phyloP scores from a whole-genome alignment of 53 echinoderm and acorn worm genomes.

The Temnopleurus reevesii region DNA sequence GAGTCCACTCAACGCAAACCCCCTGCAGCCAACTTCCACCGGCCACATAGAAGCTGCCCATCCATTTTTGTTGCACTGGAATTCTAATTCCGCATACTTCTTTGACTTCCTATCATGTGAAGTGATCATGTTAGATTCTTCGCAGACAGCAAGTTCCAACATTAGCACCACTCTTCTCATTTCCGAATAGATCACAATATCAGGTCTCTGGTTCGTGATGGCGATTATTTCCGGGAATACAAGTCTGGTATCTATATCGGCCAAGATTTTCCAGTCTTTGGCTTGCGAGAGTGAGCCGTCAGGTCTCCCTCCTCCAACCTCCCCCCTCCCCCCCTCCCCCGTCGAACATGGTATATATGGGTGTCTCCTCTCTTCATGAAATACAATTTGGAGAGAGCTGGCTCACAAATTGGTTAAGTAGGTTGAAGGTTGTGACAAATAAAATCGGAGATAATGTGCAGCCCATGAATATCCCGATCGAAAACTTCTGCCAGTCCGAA shows the following conservation, averaged over 20 bases:
- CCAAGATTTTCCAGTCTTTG: background rate
- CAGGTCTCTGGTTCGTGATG: background rate
- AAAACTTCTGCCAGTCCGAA: constrained; percentile 17
- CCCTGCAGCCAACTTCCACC: constrained; percentile 1
- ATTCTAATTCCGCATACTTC: background rate
- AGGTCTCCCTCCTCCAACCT: too few relatives aligned
- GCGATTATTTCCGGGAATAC: background rate
- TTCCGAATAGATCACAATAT: background rate
- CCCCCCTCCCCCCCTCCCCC: too few relatives aligned
- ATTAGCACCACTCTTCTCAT: background rate
- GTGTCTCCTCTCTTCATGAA: background rate
- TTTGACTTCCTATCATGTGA: background rate
- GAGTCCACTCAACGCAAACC: background rate
- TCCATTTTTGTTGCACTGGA: background rate
- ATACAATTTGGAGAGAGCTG: background rate
- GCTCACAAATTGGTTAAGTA: background rate
- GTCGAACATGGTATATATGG: too few relatives aligned
- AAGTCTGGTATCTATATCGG: background rate
- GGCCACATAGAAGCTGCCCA: background rate
- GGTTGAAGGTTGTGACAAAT: constrained; percentile 20
- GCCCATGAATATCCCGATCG: background rate
- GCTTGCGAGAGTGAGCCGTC: background rate
- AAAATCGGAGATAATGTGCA: background rate
- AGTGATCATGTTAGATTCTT: background rate
- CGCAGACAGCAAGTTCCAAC: background rate